These are phyloP conservation scores for Triplophysa tibetana DNA, from an alignment of 2,113 vertebrate species.

Conservation along the genomic window DNA sequence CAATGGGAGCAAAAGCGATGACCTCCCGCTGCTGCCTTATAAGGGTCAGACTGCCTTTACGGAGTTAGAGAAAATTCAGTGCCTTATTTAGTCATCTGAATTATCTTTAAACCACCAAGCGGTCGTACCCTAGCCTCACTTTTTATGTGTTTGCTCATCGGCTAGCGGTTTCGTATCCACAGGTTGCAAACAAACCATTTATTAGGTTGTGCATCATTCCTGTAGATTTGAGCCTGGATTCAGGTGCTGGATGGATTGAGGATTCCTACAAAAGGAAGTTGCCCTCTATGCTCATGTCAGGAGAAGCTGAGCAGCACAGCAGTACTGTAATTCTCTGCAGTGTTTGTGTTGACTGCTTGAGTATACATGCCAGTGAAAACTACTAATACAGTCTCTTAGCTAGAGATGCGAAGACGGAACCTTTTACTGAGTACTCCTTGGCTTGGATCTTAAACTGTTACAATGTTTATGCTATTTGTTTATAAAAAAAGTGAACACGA, in stretches of 20 bases:
- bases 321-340: background rate
- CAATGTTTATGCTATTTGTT: no score
- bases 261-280: background rate
- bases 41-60: background rate
- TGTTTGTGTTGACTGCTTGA: constrained; percentile 15
- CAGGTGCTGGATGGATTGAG: background rate
- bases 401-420: background rate
- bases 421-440: background rate
- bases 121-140: background rate
- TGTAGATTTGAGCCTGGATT: background rate
- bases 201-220: background rate
- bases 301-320: background rate
- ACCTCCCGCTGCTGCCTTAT: background rate
- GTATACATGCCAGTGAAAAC: background rate
- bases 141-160: constrained; percentile 2
- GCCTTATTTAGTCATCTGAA: constrained; percentile 22
- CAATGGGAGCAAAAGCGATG: background rate
- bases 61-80: constrained; percentile 1
- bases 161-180: background rate
- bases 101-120: background rate
- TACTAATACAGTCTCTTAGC: background rate
- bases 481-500: no score
- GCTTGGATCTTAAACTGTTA: background rate
- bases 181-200: constrained; percentile 11
- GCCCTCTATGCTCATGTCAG: background rate